Evolutionary conservation across 1,140 invertebrate species (phyloP), one percentile per base, ranked within the genome.

Genomic region (Aleiodes sp.): DNA sequence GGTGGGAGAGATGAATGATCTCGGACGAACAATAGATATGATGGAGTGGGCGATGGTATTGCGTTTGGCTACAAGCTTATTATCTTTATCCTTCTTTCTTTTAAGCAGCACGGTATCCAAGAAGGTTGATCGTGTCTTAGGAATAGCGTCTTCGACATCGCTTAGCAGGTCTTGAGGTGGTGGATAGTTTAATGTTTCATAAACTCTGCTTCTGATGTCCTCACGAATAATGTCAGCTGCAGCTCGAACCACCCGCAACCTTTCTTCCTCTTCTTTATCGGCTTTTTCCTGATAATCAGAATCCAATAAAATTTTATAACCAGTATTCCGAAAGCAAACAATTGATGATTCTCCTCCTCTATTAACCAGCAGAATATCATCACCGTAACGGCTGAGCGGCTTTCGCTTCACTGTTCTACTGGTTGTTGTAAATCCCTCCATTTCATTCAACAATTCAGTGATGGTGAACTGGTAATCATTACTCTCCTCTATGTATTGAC

Each of bases 11-110:
- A 76, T 76, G 73, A 82, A 85, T 60, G 77, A 77, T 65, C 79
- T 78, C 69, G 77, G 80, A 68, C 82, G 73, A 72, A 61, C 21
- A n/a, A 64, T 35, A 33, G 59, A 52, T 73, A 85, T 83, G 14
- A 85, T 85, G 68, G 65, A 3, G 46, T 82, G 80, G 59, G 77
- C 33, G 70, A 86, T 81, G 73, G 67, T 73, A 68, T 75, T 76
- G 46, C 75, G 77, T 76, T 76, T 72, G n/a, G n/a, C 33, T 21
- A 12, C 9, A 6, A 7, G 24, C 14, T 4, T 29, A 12, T 67
- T 31, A 35, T 4, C 21, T 12, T 29, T 66, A 28, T 65, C 46
- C 12, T 29, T 26, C 12, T 39, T 41, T 12, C 29, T 14, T 14
- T 39, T 39, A 3, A 3, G 10, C 14, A 39, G 61, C 33, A 69